Evolutionary conservation across 2,113 vertebrate species (phyloP), one percentile per base, ranked within the genome.

Genomic region (Stercorarius parasiticus): DNA sequence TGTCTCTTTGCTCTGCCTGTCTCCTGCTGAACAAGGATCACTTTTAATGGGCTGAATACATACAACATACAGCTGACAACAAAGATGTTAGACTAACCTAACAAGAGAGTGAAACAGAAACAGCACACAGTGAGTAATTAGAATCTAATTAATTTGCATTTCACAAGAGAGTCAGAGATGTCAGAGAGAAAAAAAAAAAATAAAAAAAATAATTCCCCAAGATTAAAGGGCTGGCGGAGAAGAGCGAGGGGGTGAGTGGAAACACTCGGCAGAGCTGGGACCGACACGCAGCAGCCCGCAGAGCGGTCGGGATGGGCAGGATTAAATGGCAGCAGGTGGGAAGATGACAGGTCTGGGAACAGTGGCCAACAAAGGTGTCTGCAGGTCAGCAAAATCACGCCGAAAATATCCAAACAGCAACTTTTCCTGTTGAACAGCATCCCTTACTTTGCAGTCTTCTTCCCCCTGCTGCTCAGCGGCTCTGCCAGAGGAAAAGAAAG

Each of bases 131-230:
- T 53, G 95, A 98, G 98, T 98, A 98, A 98, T 99, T 98, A 98
- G 98, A 98, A 88, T 94, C 97, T 98, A 97, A 98, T 98, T 98
- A 97, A 98, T 99, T 98, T 98, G 98, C 98, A 98, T 97, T 96
- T 98, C 97, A 98, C 98, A 92, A 66, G 97, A 98, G 98, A 98
- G 96, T 80, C 97, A 80, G 96, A 91, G 84, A 97, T 95, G 96
- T 95, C 95, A 81, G 84, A 76, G 50, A 59, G 49, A 13, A 9
- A 9, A 29, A 32, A 45, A 23, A 27, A 27, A 13, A 3, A 43
- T 19, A 42, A 77, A 69, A 59, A 29, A 30, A 52, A 56, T 34
- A n/a, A 40, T 14, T 81, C 49, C 10, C 71, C 21, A 87, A 92
- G 97, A 95, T 96, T 11, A 92, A 97, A 98, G 98, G 93, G 97